These are phyloP conservation scores for Lamproptera curius DNA, from an alignment of 2,888 invertebrate genomes.

Conservation along the genomic window DNA sequence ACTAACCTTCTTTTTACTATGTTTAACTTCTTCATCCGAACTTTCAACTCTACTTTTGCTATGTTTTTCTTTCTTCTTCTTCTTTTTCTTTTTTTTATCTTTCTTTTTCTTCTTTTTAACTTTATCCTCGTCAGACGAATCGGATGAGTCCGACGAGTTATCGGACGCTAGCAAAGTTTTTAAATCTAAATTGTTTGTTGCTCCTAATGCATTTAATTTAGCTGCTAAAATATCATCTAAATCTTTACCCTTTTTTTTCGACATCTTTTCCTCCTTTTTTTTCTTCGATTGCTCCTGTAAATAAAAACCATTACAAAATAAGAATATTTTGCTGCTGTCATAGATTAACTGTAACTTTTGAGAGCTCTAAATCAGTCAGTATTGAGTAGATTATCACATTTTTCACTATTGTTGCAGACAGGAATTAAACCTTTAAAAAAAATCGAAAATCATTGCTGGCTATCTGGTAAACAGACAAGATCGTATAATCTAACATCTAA, in stretches of 20 bases:
- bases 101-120: constrained; percentile 49
- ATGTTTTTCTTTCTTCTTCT: constrained; percentile 45
- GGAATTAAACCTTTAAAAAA: too few relatives aligned
- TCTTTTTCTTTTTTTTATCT: constrained; percentile 42
- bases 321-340: too few relatives aligned
- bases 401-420: too few relatives aligned
- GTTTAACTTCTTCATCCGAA: constrained; percentile 3
- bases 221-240: constrained; percentile 84
- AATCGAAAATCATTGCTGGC: too few relatives aligned
- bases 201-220: constrained; percentile 82
- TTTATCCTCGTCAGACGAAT: constrained; percentile 42
- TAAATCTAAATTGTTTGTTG: constrained; percentile 52
- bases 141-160: constrained; percentile 39
- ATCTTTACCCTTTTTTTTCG: constrained; percentile 65
- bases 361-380: too few relatives aligned
- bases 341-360: too few relatives aligned
- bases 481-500: too few relatives aligned
- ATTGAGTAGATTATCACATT: too few relatives aligned
- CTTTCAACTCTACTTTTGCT: constrained; percentile 36
- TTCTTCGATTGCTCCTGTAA: constrained; percentile 62
- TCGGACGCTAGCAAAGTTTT: constrained; percentile 56
- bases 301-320: too few relatives aligned
- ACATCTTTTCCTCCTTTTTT: constrained; percentile 69
- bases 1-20: constrained; percentile 14
- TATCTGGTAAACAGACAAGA: too few relatives aligned